phyloP scores from a whole-genome alignment of 2,113 vertebrate genomes.

The Excalfactoria chinensis region DNA sequence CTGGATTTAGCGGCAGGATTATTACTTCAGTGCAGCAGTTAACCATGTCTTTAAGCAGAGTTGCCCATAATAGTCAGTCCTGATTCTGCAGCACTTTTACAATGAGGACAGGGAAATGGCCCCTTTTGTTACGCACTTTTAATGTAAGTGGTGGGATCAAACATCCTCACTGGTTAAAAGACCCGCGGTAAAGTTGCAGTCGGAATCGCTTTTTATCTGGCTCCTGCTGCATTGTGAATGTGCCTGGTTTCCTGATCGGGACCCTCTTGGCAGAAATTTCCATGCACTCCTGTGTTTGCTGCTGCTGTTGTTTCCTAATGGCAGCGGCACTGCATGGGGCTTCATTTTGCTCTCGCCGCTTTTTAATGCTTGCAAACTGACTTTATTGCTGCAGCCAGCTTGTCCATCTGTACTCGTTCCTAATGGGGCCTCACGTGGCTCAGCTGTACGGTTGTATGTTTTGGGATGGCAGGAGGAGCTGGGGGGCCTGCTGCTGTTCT shows the following conservation, averaged over 20 bases:
- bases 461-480: background rate
- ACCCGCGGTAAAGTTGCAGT: background rate
- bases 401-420: background rate
- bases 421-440: background rate
- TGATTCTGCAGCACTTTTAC: background rate
- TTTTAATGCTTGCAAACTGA: background rate
- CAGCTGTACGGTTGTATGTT: background rate
- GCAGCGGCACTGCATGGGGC: background rate
- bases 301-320: conserved; percentile 5
- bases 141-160: background rate
- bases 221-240: background rate
- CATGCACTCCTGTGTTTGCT: background rate
- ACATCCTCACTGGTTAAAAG: background rate
- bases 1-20: conserved; percentile 65
- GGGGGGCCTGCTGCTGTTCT: background rate
- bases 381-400: background rate
- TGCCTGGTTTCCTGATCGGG: background rate
- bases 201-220: background rate
- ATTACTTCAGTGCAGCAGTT: conserved; percentile 54
- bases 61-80: background rate
- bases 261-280: background rate
- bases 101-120: background rate
- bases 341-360: background rate
- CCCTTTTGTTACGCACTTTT: background rate
- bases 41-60: conserved; percentile 21